Conservation (phyloP, 1,140 invertebrate species). For the Ostrea edulis region DNA sequence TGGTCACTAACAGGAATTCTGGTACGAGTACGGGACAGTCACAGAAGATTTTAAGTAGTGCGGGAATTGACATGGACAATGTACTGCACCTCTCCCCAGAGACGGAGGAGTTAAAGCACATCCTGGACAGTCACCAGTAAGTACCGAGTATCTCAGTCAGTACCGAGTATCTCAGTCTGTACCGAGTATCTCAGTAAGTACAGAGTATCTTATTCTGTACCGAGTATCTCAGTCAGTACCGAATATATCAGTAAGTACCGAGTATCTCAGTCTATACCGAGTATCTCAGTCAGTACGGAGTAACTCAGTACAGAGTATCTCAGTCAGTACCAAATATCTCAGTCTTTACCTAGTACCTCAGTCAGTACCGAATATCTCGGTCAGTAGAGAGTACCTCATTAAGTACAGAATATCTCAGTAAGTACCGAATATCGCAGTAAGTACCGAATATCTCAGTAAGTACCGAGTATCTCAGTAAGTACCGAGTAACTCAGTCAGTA, state of each 20-base stretch:
- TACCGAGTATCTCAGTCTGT: not conserved
- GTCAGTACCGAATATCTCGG: too few relatives aligned
- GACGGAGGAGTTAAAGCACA: slow-evolving; percentile 16
- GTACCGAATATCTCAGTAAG: too few relatives aligned
- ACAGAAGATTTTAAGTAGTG: not conserved
- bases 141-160: not conserved
- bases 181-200: not conserved
- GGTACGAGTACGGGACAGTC: not conserved
- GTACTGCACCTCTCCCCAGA: slow-evolving; percentile 12
- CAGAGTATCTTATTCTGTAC: not conserved
- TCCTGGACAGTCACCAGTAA: slow-evolving; percentile 18
- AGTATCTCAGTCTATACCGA: not conserved
- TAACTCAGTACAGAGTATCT: too few relatives aligned
- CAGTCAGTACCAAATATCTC: too few relatives aligned
- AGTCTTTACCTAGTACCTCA: too few relatives aligned
- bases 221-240: not conserved
- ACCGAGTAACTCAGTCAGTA: too few relatives aligned
- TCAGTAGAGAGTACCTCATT: too few relatives aligned
- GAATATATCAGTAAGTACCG: not conserved
- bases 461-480: too few relatives aligned
- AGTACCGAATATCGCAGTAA: too few relatives aligned
- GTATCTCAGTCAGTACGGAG: too few relatives aligned
- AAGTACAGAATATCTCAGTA: too few relatives aligned
- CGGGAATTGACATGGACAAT: slow-evolving; percentile 8
- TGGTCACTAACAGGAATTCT: not conserved